Conservation (phyloP, 2,797 vertebrate genomes). For the Euphonia xanthogaster region DNA sequence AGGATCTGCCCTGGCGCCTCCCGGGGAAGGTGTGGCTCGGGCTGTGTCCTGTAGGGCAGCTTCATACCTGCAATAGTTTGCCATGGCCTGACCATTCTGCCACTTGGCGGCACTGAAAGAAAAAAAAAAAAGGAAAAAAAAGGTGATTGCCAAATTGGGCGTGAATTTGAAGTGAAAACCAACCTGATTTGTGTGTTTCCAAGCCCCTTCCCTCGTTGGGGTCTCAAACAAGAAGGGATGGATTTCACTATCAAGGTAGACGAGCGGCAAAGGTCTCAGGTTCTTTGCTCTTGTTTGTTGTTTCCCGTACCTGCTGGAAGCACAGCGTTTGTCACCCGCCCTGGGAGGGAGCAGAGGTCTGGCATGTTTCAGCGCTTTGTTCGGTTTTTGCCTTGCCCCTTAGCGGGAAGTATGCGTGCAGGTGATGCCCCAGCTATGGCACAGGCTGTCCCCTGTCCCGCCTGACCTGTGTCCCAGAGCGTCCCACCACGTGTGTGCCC, state of each 20-base stretch:
- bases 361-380: neutral
- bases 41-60: neutral
- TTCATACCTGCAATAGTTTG: neutral
- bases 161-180: neutral
- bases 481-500: neutral
- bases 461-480: neutral
- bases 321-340: rapidly evolving
- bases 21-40: neutral
- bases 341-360: neutral
- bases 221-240: neutral
- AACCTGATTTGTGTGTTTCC: neutral
- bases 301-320: neutral
- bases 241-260: neutral
- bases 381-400: neutral
- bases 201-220: rapidly evolving
- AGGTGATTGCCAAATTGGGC: rapidly evolving
- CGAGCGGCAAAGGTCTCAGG: neutral
- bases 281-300: neutral
- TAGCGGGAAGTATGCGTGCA: rapidly evolving
- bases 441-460: neutral
- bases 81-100: neutral
- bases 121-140: neutral
- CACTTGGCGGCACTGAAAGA: neutral
- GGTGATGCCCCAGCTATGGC: neutral
- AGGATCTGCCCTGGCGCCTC: neutral